Conservation (phyloP, 1,140 invertebrate genomes). For the Solen grandis region DNA sequence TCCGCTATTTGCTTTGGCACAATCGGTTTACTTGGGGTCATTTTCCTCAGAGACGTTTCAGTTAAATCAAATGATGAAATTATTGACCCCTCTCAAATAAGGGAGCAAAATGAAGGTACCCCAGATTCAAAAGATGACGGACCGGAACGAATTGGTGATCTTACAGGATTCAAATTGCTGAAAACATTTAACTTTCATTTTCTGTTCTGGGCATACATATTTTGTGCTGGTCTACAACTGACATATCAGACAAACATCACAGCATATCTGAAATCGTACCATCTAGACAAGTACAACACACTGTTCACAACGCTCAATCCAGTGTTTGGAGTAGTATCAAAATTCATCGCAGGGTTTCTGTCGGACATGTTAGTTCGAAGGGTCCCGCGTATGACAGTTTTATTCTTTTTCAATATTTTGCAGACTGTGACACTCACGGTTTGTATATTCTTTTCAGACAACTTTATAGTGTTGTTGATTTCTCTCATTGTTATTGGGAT, state of each 20-base stretch:
- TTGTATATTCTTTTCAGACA: slow-evolving; percentile 66
- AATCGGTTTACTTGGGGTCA: slow-evolving; percentile 61
- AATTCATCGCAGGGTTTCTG: slow-evolving; percentile 67
- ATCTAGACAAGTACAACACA: slow-evolving; percentile 67
- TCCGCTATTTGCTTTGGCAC: slow-evolving; percentile 65
- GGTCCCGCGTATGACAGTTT: slow-evolving; percentile 63
- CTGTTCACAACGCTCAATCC: slow-evolving; percentile 70
- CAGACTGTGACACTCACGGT: slow-evolving; percentile 65
- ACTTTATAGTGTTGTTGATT: slow-evolving; percentile 61
- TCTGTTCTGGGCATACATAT: slow-evolving; percentile 69
- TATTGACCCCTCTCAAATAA: too few species aligned
- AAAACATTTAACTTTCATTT: slow-evolving; percentile 71
- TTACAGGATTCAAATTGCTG: slow-evolving; percentile 65
- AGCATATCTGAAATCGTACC: slow-evolving; percentile 70
- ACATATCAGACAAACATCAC: slow-evolving; percentile 72
- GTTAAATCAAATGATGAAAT: too few species aligned
- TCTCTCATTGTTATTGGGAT: slow-evolving; percentile 66
- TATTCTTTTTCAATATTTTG: slow-evolving; percentile 63
- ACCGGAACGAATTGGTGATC: slow-evolving; percentile 36
- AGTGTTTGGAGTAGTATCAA: slow-evolving; percentile 63
- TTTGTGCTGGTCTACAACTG: slow-evolving; percentile 71
- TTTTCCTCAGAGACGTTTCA: slow-evolving; percentile 40
- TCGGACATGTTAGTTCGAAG: slow-evolving; percentile 66
- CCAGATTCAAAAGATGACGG: neutral
- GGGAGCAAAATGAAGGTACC: neutral